A percentile compares a stretch with the other conserved stretches of the same genome.
phyloP scores from a whole-genome alignment of 2,888 invertebrate genomes.

The Lydus trimaculatus region DNA sequence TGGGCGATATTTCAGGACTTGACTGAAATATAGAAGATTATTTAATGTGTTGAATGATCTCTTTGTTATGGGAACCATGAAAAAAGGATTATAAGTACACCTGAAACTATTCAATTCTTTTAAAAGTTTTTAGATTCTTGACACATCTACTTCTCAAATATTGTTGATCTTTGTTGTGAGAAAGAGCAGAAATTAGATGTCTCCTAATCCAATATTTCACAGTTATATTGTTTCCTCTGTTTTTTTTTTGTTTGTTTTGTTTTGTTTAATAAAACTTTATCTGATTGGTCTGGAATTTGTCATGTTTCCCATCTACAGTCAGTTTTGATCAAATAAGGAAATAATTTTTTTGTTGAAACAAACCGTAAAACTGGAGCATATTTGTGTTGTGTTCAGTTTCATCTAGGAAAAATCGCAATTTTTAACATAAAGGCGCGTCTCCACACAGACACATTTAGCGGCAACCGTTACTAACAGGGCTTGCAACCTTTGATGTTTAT shows the following conservation, averaged over 20 bases:
- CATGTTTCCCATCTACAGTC: background rate
- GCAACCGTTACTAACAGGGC: too few species aligned
- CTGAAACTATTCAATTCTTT: background rate
- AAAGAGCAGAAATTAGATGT: too few species aligned
- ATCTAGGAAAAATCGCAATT: too few species aligned
- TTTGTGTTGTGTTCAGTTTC: too few species aligned
- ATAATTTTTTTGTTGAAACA: background rate
- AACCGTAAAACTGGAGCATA: background rate
- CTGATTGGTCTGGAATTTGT: background rate
- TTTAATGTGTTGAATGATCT: background rate
- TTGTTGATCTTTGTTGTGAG: too few species aligned
- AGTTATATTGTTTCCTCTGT: background rate
- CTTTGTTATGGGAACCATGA: background rate
- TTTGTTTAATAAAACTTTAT: background rate
- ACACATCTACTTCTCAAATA: too few species aligned
- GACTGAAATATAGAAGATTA: background rate
- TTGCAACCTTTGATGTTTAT: too few species aligned
- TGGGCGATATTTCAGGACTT: too few species aligned
- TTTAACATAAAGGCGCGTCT: too few species aligned
- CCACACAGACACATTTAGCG: too few species aligned
- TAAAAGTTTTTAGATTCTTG: background rate
- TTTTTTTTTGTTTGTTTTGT: background rate
- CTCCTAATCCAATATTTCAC: too few species aligned
- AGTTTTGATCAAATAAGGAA: background rate
- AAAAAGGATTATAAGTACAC: background rate